A percentile compares a stretch with the other conserved stretches of the same genome.
Evolutionary conservation across 2,797 vertebrate species (phyloP).

Genomic region (Leptodactylus fallax): DNA sequence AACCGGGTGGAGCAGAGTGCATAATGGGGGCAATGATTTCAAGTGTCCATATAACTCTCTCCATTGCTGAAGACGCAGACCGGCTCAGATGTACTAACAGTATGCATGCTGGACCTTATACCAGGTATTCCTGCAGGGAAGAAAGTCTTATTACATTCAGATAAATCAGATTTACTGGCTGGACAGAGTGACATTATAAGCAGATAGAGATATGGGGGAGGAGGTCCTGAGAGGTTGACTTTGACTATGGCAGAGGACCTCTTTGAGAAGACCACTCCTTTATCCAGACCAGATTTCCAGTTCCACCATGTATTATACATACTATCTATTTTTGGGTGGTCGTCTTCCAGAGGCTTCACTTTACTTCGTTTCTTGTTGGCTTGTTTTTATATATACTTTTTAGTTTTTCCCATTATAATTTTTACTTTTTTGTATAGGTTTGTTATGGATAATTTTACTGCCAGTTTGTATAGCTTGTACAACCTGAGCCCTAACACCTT

Average conservation of each 20-base stretch:
- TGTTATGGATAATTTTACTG: not conserved
- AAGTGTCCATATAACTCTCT: constrained; percentile 60
- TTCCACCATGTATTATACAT: no score
- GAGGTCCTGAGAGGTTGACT: not conserved
- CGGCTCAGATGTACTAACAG: not conserved
- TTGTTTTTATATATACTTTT: not conserved
- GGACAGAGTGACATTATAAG: not conserved
- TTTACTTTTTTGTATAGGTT: not conserved
- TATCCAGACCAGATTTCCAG: no score
- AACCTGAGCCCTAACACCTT: not conserved
- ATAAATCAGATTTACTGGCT: not conserved
- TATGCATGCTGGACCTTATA: not conserved
- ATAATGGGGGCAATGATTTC: constrained; percentile 63
- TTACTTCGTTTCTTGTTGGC: no score
- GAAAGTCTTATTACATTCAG: not conserved
- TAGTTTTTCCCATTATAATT: no score
- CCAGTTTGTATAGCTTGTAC: no score
- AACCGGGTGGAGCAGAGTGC: constrained; percentile 75
- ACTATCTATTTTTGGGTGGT: no score
- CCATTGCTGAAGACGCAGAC: not conserved
- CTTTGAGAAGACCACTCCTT: no score
- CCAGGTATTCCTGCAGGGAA: not conserved
- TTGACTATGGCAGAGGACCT: not conserved
- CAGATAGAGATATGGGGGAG: not conserved
- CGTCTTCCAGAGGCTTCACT: no score